Evolutionary conservation across 1,140 invertebrate genomes (phyloP), one percentile per base, ranked within the genome.

Genomic region (Atopsyche davidsoni): DNA sequence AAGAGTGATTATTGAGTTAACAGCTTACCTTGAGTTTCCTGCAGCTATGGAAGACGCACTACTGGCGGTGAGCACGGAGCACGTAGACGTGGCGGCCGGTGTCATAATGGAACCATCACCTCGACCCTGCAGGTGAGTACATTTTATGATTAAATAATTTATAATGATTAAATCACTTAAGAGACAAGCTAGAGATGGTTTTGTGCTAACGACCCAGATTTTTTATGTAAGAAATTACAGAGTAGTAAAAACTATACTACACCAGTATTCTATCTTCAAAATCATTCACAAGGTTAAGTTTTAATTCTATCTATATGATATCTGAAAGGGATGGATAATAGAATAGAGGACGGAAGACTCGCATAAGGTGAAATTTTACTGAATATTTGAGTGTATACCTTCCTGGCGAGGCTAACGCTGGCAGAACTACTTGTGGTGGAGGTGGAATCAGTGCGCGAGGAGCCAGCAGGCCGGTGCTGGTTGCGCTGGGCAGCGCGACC

Each of bases 401-500:
- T 55, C 45, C 55, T 45, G 9, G 53, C 53, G 16, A 55, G 34
- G 31, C 56, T 54, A 10, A 55, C 49, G 40, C 57, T 59, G n/a
- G 57, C 54, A 9, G 57, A 59, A 32, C 57, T 59, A 22, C 49
- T 53, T 2, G 57, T 59, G 2, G 57, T 59, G 1, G 57, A 59
- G 7, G 49, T 64, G 46, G 66, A 68, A 43, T 65, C 44, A 58
- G 60, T 62, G 60, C 69, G 31, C 59, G 65, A 57, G 59, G 75
- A 66, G 42, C 75, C 67, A 60, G 75, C 66, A 2, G 69, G 66
- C 0, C 68, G 65, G 41, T 70, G 69, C 53, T 67, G 62, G 2
- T 74, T 72, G 3, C 68, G n/a, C 57, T 63, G 79, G 63, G 67
- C 67, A 79, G 61, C 63, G 72, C n/a, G 62, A 68, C 14, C 67